Conservation (phyloP, 2,797 vertebrate species). For the Hylomyscus alleni region DNA sequence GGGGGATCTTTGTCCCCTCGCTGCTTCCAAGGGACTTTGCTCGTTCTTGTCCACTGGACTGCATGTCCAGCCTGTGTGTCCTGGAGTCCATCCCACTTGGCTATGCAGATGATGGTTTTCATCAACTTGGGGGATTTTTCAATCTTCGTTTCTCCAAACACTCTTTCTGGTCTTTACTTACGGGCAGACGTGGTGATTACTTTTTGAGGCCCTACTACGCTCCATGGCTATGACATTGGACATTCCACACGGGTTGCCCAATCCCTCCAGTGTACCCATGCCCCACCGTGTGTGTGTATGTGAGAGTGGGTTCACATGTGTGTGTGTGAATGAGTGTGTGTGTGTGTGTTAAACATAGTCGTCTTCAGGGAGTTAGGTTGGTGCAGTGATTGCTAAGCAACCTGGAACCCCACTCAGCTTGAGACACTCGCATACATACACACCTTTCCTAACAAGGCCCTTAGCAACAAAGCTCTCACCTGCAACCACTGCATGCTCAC, state of each 20-base stretch:
- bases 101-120: not conserved
- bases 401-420: not conserved
- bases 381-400: not conserved
- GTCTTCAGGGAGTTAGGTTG: not conserved
- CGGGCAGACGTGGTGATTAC: not conserved
- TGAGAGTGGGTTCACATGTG: not conserved
- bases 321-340: not conserved
- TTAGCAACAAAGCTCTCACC: not conserved
- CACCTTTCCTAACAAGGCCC: not conserved
- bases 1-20: not conserved
- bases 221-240: not conserved
- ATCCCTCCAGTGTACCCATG: not conserved
- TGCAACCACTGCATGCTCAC: not conserved
- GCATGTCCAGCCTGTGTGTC: not conserved
- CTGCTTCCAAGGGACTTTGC: not conserved
- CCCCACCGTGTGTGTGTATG: not conserved
- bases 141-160: not conserved
- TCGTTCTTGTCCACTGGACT: not conserved
- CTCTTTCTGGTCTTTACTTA: not conserved
- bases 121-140: not conserved
- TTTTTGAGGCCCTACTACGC: not conserved
- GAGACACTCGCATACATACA: not conserved
- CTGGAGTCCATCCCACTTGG: not conserved
- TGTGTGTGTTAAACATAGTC: not conserved
- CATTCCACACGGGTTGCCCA: too few relatives aligned